Conservation (phyloP, 2,113 vertebrate genomes). For the Heterotis niloticus region DNA sequence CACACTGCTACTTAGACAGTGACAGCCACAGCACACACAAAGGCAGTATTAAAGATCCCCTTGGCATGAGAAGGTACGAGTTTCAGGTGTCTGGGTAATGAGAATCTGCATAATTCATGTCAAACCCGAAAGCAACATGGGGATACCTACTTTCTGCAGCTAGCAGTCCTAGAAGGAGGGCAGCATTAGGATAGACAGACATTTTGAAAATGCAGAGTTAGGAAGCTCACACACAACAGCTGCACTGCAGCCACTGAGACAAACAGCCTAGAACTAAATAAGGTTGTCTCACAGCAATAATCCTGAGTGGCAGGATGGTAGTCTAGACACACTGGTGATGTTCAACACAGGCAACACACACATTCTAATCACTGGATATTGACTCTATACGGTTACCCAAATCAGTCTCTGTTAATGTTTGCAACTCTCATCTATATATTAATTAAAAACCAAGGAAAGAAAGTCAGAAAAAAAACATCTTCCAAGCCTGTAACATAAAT, state of each 20-base stretch:
- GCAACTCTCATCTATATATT: no score
- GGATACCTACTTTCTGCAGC: conserved; percentile 98
- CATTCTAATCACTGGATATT: not conserved
- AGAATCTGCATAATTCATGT: conserved; percentile 13
- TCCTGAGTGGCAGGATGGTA: not conserved
- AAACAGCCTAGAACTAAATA: not conserved
- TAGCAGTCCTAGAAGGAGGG: conserved; percentile 88
- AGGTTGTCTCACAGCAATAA: not conserved
- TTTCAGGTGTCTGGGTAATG: not conserved
- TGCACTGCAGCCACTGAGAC: not conserved
- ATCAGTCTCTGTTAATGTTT: no score
- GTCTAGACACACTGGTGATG: not conserved
- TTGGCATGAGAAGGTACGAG: not conserved
- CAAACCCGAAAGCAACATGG: conserved; percentile 50
- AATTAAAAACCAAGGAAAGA: no score
- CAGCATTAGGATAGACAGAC: conserved; percentile 83
- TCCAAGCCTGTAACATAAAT: no score
- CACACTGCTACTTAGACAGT: not conserved
- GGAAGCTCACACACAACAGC: not conserved
- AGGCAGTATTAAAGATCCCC: conserved; percentile 29
- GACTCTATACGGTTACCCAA: not conserved
- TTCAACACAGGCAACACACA: not conserved
- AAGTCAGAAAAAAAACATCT: no score
- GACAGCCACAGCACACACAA: not conserved
- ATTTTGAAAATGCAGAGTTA: conserved; percentile 45